A percentile compares a stretch with the other conserved stretches of the same genome.
phyloP scores from a whole-genome alignment of 2,797 vertebrate species.

The Garrulus glandarius region DNA sequence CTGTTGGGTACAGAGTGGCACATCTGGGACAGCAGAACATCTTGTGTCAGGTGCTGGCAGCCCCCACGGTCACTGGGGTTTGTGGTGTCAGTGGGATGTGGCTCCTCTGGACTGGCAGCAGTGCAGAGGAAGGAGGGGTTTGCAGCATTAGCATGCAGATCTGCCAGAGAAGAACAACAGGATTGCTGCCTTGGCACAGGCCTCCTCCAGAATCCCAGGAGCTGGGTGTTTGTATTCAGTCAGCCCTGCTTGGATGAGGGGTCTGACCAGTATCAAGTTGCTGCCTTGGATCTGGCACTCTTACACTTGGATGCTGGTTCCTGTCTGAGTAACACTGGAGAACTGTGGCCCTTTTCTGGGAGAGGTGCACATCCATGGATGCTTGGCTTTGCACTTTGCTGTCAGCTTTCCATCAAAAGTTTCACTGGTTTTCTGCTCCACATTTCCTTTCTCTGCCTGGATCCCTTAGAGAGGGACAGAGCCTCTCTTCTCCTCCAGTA shows the following conservation, averaged over 20 bases:
- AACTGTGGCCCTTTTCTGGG: background rate
- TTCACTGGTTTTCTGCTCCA: background rate
- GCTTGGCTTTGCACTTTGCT: constrained; percentile 15
- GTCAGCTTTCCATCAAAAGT: background rate
- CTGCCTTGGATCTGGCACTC: background rate
- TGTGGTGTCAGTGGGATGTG: background rate
- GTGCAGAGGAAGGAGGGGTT: background rate
- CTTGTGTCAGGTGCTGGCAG: background rate
- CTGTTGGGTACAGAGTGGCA: background rate
- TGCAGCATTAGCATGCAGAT: background rate
- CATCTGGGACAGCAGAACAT: background rate
- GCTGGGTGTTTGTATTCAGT: background rate
- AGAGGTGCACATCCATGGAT: background rate
- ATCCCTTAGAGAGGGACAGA: background rate
- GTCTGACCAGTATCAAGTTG: background rate
- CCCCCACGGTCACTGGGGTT: fast-evolving
- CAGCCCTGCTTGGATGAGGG: background rate
- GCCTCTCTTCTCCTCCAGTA: background rate
- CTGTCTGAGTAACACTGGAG: background rate
- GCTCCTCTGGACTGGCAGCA: background rate
- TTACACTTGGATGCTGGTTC: background rate
- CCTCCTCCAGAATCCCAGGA: background rate
- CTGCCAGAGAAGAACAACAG: background rate
- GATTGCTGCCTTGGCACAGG: background rate
- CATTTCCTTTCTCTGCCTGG: background rate